A percentile compares a stretch with the other conserved stretches of the same genome.
These are phyloP conservation scores for Eupithecia inturbata DNA, from an alignment of 2,888 invertebrate genomes.

Conservation along the genomic window DNA sequence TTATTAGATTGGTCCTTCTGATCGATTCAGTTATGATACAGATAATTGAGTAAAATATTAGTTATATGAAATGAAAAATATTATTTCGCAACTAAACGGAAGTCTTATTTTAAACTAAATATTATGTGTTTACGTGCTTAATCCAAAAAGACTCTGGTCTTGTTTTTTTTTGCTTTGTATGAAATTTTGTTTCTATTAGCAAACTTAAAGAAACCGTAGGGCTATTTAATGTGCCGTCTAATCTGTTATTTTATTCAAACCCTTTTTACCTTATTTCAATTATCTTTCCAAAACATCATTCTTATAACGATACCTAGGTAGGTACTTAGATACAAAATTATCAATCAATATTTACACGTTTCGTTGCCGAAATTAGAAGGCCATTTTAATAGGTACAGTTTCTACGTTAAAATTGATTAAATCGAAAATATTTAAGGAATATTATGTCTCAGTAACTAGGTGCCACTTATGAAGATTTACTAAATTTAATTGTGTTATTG, in stretches of 20 bases:
- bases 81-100: not conserved
- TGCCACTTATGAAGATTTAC: slow-evolving; percentile 20
- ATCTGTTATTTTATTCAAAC: not conserved
- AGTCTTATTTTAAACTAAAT: not conserved
- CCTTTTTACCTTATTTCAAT: not conserved
- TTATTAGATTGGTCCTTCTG: not conserved
- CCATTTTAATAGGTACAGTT: slow-evolving; percentile 58
- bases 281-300: slow-evolving; percentile 17
- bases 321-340: slow-evolving; percentile 31
- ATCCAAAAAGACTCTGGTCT: not conserved
- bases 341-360: slow-evolving; percentile 55
- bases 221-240: not conserved
- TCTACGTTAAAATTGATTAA: slow-evolving; percentile 45
- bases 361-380: slow-evolving; percentile 58
- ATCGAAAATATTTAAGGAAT: slow-evolving; percentile 13
- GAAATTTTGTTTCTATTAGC: not conserved
- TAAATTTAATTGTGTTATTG: slow-evolving; percentile 16
- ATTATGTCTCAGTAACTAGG: slow-evolving; percentile 13
- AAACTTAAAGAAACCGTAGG: not conserved
- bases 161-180: not conserved
- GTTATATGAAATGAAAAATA: not conserved
- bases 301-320: slow-evolving; percentile 26
- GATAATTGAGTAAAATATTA: not conserved
- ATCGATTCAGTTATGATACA: not conserved
- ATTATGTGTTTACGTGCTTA: not conserved